Conservation (phyloP, 2,888 invertebrate genomes). For the Drosophila mulleri region DNA sequence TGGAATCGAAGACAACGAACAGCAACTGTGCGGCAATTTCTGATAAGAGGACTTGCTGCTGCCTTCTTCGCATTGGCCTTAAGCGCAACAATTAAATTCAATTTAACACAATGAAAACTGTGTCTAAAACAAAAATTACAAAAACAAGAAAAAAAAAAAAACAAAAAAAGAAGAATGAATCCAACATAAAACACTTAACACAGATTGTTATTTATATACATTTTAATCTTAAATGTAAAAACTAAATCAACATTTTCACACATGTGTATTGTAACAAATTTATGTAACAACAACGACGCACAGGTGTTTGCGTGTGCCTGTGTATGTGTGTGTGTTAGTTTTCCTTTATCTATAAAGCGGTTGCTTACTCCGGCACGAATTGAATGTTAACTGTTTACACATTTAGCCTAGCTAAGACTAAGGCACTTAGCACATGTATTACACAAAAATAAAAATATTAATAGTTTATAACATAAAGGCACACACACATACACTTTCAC, state of each 20-base stretch:
- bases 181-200: conserved; percentile 15
- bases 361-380: conserved; percentile 14
- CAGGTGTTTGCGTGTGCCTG: conserved; percentile 20
- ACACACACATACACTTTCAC: conserved; percentile 6
- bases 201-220: conserved; percentile 44
- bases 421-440: conserved; percentile 19
- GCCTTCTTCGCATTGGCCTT: conserved; percentile 50
- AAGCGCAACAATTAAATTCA: conserved; percentile 34
- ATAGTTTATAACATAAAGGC: neutral
- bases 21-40: conserved; percentile 2
- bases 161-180: neutral
- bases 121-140: conserved; percentile 35
- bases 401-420: conserved; percentile 11
- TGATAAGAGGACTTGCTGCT: conserved; percentile 17
- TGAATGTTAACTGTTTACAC: conserved; percentile 15
- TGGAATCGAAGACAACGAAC: conserved; percentile 14
- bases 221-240: conserved; percentile 42
- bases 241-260: conserved; percentile 17
- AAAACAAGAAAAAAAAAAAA: too few relatives aligned
- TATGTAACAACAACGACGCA: conserved; percentile 36
- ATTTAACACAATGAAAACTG: conserved; percentile 32
- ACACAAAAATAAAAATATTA: neutral
- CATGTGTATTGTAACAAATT: conserved; percentile 42
- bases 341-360: conserved; percentile 8
- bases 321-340: conserved; percentile 2